Evolutionary conservation across 2,113 vertebrate species (phyloP).

Genomic region (Mesoclemmys tuberculata): DNA sequence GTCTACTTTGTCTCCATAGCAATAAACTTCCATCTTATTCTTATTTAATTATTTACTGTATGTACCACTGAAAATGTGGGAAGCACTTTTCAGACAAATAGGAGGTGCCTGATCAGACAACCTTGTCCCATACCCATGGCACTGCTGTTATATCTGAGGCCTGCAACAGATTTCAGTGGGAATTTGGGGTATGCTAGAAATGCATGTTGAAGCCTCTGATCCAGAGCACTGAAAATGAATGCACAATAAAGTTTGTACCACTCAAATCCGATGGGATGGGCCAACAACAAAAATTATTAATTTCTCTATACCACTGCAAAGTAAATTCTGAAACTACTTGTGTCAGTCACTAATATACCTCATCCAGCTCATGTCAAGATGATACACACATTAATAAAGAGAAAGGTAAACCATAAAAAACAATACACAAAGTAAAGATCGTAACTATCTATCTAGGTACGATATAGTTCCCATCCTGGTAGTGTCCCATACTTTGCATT

Average conservation of each 20-base stretch:
- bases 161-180: not conserved
- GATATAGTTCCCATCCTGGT: not conserved
- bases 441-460: not conserved
- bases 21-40: not conserved
- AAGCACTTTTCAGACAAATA: not conserved
- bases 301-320: conserved; percentile 6
- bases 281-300: not conserved
- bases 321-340: conserved; percentile 77
- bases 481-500: not conserved
- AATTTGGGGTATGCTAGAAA: not conserved
- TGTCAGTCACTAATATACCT: conserved; percentile 78
- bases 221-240: not conserved
- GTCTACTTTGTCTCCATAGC: not conserved
- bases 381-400: conserved; percentile 62
- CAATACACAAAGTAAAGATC: not conserved
- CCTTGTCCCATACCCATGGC: not conserved
- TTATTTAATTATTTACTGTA: not conserved
- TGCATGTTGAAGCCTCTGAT: not conserved
- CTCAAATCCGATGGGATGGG: not conserved
- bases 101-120: not conserved
- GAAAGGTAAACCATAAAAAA: not conserved
- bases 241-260: not conserved
- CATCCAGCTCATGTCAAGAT: conserved; percentile 80
- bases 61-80: not conserved
- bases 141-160: not conserved